Percentiles rank a stretch among this genome's conserved stretches.
These are phyloP conservation scores for Nysson spinosus DNA, from an alignment of 2,888 invertebrate genomes.

Conservation along the genomic window DNA sequence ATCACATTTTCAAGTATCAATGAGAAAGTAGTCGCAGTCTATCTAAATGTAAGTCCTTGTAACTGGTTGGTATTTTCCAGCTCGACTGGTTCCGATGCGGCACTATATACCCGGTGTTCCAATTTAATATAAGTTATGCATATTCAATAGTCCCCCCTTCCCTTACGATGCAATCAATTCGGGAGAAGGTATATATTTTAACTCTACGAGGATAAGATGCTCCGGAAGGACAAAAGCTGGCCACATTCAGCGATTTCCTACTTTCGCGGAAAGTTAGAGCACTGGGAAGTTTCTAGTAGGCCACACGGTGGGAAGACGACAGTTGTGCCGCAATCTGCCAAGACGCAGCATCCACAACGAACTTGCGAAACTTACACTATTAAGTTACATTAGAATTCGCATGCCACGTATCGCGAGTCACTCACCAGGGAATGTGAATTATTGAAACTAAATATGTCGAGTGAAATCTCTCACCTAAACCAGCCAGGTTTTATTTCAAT, in stretches of 20 bases:
- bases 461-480: no score
- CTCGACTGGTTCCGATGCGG: constrained; percentile 9
- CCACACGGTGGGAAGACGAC: constrained; percentile 13
- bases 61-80: constrained; percentile 57
- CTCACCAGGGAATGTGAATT: neutral
- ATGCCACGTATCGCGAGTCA: constrained; percentile 14
- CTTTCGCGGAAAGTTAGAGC: constrained; percentile 58
- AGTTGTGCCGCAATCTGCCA: constrained; percentile 25
- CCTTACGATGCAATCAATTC: constrained; percentile 31
- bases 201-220: constrained; percentile 26
- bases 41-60: constrained; percentile 52
- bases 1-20: no score
- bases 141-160: constrained; percentile 71
- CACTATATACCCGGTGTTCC: constrained; percentile 61
- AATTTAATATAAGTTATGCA: constrained; percentile 73
- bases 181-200: constrained; percentile 35
- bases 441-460: constrained; percentile 4
- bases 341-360: constrained; percentile 26
- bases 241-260: constrained; percentile 60
- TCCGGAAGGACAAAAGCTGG: constrained; percentile 65
- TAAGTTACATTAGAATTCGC: constrained; percentile 4
- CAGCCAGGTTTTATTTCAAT: neutral
- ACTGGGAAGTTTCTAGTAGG: constrained; percentile 52
- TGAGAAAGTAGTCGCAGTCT: constrained; percentile 51
- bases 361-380: constrained; percentile 18